Evolutionary conservation across 2,797 vertebrate species (phyloP), one percentile per base, ranked within the genome.

Genomic region (Yasuhikotakia modesta): DNA sequence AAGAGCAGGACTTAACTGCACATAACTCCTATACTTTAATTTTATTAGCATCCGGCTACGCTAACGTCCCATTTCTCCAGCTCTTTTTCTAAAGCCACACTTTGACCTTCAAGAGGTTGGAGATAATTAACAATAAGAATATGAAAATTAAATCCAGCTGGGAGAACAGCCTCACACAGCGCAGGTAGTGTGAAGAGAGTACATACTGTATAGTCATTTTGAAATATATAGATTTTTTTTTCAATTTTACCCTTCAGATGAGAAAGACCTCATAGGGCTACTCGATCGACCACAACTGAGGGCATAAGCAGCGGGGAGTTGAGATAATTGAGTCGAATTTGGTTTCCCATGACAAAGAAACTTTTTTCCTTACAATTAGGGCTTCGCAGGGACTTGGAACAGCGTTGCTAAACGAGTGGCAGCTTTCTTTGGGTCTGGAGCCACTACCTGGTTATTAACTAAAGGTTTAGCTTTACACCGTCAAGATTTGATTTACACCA

Each of bases 241-340:
- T 39, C 65, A 67, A 68, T 52, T 3, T 3, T 12, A 61, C 45
- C 53, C 78, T 75, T 78, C 57, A 84, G 73, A 85, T 81, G 71
- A 86, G 81, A 84, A 68, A 58, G 75, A 81, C 69, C 85, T 83
- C 83, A 79, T 76, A 81, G 78, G 81, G 73, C 79, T 83, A 79
- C 79, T 75, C 80, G 83, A 84, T 85, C 19, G 83, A 80, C 79
- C 79, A 84, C 70, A 83, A 81, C 81, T 68, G 66, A 81, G 82
- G 79, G 32, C 71, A 68, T 81, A 66, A 83, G 83, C 86, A 87
- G 86, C 82, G 32, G 86, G 86, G 86, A 86, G 83, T 79, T 66
- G 72, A 85, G 84, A 86, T 86, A 87, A 87, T 87, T 87, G 86
- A 78, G 82, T 79, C 77, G 27, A 81, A 86, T 87, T 86, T 84